These are phyloP conservation scores for Phaedon cochleariae DNA, from an alignment of 2,888 invertebrate genomes.

Conservation along the genomic window DNA sequence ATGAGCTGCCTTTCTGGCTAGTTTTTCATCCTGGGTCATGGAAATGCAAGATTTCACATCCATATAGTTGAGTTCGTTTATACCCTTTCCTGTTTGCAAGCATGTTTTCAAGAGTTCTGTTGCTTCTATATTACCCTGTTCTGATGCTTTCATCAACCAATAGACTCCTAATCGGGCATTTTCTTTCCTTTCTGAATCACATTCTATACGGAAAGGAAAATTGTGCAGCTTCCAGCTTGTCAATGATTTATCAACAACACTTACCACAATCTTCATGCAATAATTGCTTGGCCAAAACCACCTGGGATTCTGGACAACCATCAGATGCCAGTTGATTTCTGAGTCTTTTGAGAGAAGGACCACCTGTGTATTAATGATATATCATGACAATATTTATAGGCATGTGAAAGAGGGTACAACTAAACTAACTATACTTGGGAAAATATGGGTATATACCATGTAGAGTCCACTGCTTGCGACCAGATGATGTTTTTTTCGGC, in stretches of 20 bases:
- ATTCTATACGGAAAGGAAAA: slow-evolving; percentile 42
- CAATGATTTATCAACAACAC: slow-evolving; percentile 30
- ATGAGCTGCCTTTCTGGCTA: slow-evolving; percentile 86
- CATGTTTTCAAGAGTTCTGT: slow-evolving; percentile 80
- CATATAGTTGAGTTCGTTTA: slow-evolving; percentile 76
- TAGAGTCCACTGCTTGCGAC: slow-evolving; percentile 79
- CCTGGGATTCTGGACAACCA: slow-evolving; percentile 89
- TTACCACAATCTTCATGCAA: slow-evolving; percentile 81
- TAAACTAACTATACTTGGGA: too few relatives aligned
- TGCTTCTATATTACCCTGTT: slow-evolving; percentile 90
- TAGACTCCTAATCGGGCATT: slow-evolving; percentile 85
- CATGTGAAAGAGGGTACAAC: too few relatives aligned
- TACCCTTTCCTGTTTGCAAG: slow-evolving; percentile 76
- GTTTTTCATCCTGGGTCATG: slow-evolving; percentile 86
- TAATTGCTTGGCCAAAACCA: slow-evolving; percentile 84
- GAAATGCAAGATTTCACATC: slow-evolving; percentile 82
- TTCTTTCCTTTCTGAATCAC: slow-evolving; percentile 74
- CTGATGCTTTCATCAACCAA: slow-evolving; percentile 93
- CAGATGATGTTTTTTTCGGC: slow-evolving; percentile 68
- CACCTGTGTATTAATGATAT: slow-evolving; percentile 68
- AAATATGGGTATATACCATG: slow-evolving; percentile 65
- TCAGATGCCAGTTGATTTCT: slow-evolving; percentile 83
- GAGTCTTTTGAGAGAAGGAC: slow-evolving; percentile 71
- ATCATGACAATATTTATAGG: too few relatives aligned
- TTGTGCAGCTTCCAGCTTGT: background rate